A percentile compares a stretch with the other conserved stretches of the same genome.
phyloP scores from a whole-genome alignment of 2,113 vertebrate species.

The Corythornis cristatus region DNA sequence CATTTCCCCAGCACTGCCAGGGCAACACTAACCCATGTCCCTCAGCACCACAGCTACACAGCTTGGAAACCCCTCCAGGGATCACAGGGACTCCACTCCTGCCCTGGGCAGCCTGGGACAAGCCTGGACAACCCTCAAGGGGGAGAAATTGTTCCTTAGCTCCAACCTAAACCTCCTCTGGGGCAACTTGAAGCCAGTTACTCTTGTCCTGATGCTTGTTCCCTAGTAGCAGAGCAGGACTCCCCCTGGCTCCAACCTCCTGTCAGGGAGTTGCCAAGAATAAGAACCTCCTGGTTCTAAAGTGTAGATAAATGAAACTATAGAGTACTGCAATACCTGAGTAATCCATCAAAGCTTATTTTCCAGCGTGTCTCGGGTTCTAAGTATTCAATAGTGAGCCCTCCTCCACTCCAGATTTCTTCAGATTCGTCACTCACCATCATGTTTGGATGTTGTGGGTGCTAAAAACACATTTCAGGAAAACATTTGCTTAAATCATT shows the following conservation, averaged over 20 bases:
- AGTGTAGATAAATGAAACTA: neutral
- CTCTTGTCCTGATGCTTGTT: neutral
- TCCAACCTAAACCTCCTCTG: neutral
- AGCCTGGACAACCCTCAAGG: neutral
- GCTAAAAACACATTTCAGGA: constrained; percentile 25
- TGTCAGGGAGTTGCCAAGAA: neutral
- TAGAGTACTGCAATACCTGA: constrained; percentile 32
- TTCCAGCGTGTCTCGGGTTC: constrained; percentile 35
- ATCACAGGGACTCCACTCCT: too few species aligned
- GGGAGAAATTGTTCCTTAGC: neutral
- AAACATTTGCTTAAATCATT: neutral
- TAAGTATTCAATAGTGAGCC: constrained; percentile 46
- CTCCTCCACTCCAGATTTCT: constrained; percentile 59
- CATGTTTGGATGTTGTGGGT: constrained; percentile 70
- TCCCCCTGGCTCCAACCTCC: neutral
- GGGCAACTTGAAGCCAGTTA: neutral
- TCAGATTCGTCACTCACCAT: constrained; percentile 53
- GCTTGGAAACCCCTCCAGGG: neutral
- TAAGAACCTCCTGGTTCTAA: neutral
- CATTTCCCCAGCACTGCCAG: neutral
- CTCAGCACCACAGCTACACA: neutral
- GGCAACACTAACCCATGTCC: neutral
- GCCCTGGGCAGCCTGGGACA: too few species aligned
- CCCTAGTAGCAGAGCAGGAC: neutral
- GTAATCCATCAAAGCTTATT: constrained; percentile 50